A percentile compares a stretch with the other conserved stretches of the same genome.
phyloP scores from a whole-genome alignment of 2,797 vertebrate genomes.

The Acrossocheilus wenchowensis region DNA sequence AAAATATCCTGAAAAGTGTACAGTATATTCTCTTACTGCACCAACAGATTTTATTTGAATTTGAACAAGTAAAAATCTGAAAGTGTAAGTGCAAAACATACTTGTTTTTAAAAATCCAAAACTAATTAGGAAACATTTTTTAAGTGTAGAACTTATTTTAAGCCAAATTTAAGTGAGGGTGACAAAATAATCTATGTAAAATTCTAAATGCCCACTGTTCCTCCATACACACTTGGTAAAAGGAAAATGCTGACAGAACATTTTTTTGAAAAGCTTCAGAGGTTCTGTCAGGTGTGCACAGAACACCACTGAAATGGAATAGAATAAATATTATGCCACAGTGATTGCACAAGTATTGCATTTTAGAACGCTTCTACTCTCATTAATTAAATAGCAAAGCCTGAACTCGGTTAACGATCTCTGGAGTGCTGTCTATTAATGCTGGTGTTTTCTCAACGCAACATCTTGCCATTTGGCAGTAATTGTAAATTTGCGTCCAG shows the following conservation, averaged over 20 bases:
- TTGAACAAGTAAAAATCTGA: not conserved
- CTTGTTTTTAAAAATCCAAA: not conserved
- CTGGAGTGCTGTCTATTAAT: constrained; percentile 52
- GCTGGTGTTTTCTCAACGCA: constrained; percentile 41
- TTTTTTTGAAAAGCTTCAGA: constrained; percentile 16
- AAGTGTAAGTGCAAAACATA: not conserved
- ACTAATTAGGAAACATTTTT: not conserved
- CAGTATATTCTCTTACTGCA: too few species aligned
- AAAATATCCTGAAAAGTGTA: not conserved
- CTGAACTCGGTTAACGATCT: constrained; percentile 56
- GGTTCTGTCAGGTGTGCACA: constrained; percentile 24
- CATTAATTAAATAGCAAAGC: constrained; percentile 60
- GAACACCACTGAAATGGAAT: constrained; percentile 18
- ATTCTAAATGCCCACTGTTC: not conserved
- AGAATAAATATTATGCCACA: constrained; percentile 43
- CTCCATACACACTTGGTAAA: not conserved
- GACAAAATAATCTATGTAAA: not conserved
- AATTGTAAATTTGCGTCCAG: constrained; percentile 56
- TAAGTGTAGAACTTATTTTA: not conserved
- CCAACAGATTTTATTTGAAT: not conserved
- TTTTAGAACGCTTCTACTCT: constrained; percentile 20
- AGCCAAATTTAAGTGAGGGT: not conserved
- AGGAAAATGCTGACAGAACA: not conserved
- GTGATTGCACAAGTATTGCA: constrained; percentile 43
- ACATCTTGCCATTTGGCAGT: constrained; percentile 56